Conservation (phyloP, 92 coral and sea anemone genomes). For the Actinernus sp. region DNA sequence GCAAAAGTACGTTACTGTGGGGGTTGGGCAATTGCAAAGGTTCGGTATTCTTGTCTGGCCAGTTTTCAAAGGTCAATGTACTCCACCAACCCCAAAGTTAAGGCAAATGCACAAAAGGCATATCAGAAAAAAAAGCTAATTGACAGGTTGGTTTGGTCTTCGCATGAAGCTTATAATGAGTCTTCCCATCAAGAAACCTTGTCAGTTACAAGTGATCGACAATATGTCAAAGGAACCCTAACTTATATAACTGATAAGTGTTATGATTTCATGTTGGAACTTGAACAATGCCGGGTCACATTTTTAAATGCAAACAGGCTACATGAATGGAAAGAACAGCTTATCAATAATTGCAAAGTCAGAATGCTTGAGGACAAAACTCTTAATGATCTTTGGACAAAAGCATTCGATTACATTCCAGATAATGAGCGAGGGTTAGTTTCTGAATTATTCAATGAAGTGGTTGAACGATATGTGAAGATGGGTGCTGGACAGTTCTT, state of each 20-base stretch:
- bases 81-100: not conserved
- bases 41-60: conserved; percentile 7
- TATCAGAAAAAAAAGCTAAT: not conserved
- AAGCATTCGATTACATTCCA: no score
- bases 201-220: conserved; percentile 12
- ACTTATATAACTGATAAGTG: conserved; percentile 20
- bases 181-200: conserved; percentile 14
- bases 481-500: conserved; percentile 60
- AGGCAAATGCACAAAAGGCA: not conserved
- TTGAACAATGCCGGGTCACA: conserved; percentile 35
- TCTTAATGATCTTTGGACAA: no score
- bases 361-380: no score
- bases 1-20: conserved; percentile 56
- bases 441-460: conserved; percentile 33
- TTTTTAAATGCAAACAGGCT: no score
- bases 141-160: not conserved
- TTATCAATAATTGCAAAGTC: no score
- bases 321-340: no score
- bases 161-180: not conserved
- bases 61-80: not conserved
- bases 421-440: no score
- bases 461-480: conserved; percentile 28
- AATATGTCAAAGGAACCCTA: conserved; percentile 16
- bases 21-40: conserved; percentile 54
- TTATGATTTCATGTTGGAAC: conserved; percentile 13